Base-by-base conservation (phyloP, 2,113 vertebrate genomes). In the Triplophysa siluroides region DNA sequence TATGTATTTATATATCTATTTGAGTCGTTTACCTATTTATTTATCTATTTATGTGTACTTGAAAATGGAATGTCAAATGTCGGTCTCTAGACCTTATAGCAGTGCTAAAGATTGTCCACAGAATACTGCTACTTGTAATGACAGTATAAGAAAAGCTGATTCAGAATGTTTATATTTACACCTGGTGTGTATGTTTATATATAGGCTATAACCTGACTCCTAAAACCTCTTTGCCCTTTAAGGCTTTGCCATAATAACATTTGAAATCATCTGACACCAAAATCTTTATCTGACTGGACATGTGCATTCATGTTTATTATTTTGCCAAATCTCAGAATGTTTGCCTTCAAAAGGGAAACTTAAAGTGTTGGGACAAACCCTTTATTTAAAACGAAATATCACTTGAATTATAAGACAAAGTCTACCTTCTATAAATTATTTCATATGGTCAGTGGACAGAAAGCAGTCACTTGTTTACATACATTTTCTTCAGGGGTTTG, bases 391-490 rank as follows among this genome's bases (percentile, higher is more conserved):
- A 89, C 69, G 33, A 81, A 47, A 86, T 92, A 90, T 88, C 89
- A 95, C 93, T 94, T 94, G 91, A 95, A 91, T 84, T 89, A 92
- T 90, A 87, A 90, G 43, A 90, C 89, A 67, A 88, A 78, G 84
- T 94, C 88, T 92, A 90, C 89, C 91, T 94, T 91, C 88, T 87
- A 86, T 88, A 83, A 91, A 93, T 91, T 91, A 92, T 21, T 93
- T 89, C 89, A 93, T 86, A 81, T 63, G 85, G 83, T 83, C 76
- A 79, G 68, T 71, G 80, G 76, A 94, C 92, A 92, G 90, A 93
- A 93, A 94, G 65, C 93, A 96, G 95, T 97, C 95, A 93, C 91
- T 92, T 96, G 96, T 98, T 97, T 96, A 97, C 96, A 90, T 94
- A 90, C 91, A 91, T 93, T 94, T 93, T 93, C 94, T 95, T 96